Percentiles rank a stretch among this genome's conserved stretches.
These are phyloP conservation scores for Epicauta chinensis DNA, from an alignment of 1,140 invertebrate genomes.

Conservation along the genomic window DNA sequence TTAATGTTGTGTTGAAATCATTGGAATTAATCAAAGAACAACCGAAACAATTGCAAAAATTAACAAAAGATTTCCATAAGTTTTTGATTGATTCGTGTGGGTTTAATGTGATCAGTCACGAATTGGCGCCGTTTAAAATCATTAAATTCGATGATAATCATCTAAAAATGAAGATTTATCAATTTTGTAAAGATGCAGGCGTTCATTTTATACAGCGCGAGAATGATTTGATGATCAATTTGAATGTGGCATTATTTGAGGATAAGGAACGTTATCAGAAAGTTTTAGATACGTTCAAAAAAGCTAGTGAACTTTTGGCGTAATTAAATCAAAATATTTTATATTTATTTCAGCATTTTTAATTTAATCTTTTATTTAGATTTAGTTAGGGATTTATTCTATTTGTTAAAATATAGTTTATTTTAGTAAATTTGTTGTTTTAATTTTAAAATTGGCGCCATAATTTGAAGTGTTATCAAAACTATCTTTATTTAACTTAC, in stretches of 20 bases:
- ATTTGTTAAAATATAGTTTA: no score
- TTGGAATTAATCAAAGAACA: conserved; percentile 24
- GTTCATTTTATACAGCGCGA: conserved; percentile 28
- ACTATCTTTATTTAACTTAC: no score
- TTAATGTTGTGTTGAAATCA: conserved; percentile 31
- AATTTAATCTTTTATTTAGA: no score
- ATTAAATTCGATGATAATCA: conserved; percentile 19
- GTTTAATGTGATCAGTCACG: conserved; percentile 28
- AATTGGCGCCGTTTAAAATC: conserved; percentile 30
- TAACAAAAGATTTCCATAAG: conserved; percentile 19
- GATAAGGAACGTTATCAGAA: conserved; percentile 14
- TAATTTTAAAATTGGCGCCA: no score
- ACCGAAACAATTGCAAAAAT: conserved; percentile 20
- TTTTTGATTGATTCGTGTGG: conserved; percentile 9
- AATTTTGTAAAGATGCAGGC: conserved; percentile 25
- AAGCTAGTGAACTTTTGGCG: background rate
- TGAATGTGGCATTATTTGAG: conserved; percentile 24
- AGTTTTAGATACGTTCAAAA: conserved; percentile 21
- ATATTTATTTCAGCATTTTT: no score
- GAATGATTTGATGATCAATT: conserved; percentile 25
- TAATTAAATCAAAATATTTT: no score
- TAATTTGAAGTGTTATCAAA: no score
- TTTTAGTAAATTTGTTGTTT: no score
- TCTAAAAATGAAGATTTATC: conserved; percentile 11
- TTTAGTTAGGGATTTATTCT: no score